These are phyloP conservation scores for Nasonia vitripennis DNA, from an alignment of 1,140 invertebrate species.

Conservation along the genomic window DNA sequence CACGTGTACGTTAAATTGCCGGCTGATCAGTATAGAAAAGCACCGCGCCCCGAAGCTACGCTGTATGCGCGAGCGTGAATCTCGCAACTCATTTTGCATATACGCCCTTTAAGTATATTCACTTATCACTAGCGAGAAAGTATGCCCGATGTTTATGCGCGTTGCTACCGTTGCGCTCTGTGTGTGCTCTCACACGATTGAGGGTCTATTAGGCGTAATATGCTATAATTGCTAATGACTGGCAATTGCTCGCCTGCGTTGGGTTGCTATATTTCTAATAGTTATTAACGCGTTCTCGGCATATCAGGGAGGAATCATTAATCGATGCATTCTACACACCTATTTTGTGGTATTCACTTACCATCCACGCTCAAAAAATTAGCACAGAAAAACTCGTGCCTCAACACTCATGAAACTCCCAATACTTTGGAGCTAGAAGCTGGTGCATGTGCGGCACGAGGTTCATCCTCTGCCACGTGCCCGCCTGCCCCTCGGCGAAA, in stretches of 20 bases:
- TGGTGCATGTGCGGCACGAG: no score
- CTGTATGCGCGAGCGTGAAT: neutral
- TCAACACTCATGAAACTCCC: neutral
- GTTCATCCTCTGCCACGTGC: neutral
- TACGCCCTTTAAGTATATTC: neutral
- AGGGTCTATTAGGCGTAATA: neutral
- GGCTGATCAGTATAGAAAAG: conserved; percentile 28
- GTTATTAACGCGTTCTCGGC: no score
- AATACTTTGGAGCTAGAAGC: neutral
- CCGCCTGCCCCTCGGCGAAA: neutral
- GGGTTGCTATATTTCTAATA: neutral
- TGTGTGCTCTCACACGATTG: neutral
- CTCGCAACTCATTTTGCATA: neutral
- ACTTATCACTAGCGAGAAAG: neutral
- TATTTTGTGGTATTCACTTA: no score
- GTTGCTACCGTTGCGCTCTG: neutral
- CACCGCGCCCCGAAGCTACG: conserved; percentile 24
- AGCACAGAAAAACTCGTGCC: neutral
- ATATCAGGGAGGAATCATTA: neutral
- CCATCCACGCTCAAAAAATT: no score
- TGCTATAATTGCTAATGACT: neutral
- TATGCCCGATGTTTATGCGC: neutral
- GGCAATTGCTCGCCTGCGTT: neutral
- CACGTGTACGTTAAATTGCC: conserved; percentile 7
- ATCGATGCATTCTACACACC: no score